These are phyloP conservation scores for Tetropium fuscum DNA, from an alignment of 2,888 invertebrate species.

Conservation along the genomic window DNA sequence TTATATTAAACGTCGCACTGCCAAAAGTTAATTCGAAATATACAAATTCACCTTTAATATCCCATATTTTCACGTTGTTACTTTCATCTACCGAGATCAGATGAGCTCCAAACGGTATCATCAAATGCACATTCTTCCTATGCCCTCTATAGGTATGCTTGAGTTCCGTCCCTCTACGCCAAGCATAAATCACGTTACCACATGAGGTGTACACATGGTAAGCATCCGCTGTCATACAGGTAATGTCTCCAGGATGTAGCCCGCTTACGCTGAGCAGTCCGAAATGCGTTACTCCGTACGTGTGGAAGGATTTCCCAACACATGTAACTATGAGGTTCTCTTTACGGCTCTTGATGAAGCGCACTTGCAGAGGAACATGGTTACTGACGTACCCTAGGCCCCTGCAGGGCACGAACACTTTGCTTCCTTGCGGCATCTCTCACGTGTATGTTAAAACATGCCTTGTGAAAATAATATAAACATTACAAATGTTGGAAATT, in stretches of 20 bases:
- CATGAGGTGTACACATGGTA: constrained; percentile 84
- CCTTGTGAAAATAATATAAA: neutral
- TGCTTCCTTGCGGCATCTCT: constrained; percentile 67
- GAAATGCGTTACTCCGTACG: constrained; percentile 87
- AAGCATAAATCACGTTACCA: constrained; percentile 84
- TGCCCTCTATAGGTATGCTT: constrained; percentile 86
- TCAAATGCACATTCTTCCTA: constrained; percentile 75
- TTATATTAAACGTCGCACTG: constrained; percentile 79
- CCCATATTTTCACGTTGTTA: constrained; percentile 86
- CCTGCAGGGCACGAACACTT: constrained; percentile 85
- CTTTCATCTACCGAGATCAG: constrained; percentile 86
- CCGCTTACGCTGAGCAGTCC: constrained; percentile 87
- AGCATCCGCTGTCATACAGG: constrained; percentile 80
- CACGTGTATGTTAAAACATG: neutral
- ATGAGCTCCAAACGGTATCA: constrained; percentile 89
- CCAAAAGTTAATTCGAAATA: constrained; percentile 78
- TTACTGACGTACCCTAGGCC: constrained; percentile 94
- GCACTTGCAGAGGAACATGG: constrained; percentile 85
- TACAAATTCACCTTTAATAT: constrained; percentile 80
- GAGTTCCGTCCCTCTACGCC: constrained; percentile 88
- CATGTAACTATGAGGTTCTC: constrained; percentile 92
- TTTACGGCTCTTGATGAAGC: constrained; percentile 86
- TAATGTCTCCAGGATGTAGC: constrained; percentile 83
- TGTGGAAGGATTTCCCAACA: constrained; percentile 92
- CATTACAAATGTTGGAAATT: neutral